Conservation (phyloP, 2,113 vertebrate genomes). For the Xiphorhynchus elegans region DNA sequence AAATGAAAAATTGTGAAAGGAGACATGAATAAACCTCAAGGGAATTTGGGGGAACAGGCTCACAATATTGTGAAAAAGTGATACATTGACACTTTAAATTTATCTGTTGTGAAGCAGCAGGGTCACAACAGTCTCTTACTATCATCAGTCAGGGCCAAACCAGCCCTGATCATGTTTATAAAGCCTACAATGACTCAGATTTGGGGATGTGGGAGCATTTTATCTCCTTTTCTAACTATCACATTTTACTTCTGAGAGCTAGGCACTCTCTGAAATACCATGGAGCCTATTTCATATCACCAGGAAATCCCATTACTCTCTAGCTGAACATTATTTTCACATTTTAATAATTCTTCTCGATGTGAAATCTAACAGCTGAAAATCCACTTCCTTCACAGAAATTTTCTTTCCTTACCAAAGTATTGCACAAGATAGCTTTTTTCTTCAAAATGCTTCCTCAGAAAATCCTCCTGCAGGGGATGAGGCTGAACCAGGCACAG, state of each 20-base stretch:
- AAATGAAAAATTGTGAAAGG: background rate
- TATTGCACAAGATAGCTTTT: background rate
- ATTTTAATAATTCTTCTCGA: background rate
- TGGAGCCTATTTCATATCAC: background rate
- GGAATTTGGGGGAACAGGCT: background rate
- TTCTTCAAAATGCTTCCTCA: background rate
- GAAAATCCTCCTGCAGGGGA: background rate
- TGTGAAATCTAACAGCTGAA: background rate
- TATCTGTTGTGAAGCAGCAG: background rate
- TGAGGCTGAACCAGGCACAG: background rate
- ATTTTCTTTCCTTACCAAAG: background rate
- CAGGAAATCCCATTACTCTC: background rate
- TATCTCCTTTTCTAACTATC: background rate
- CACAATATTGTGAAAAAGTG: background rate
- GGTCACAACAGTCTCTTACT: background rate
- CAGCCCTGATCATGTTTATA: background rate
- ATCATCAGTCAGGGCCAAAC: background rate
- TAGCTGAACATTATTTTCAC: background rate
- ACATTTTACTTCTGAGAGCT: background rate
- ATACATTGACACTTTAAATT: background rate
- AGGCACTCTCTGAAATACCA: background rate
- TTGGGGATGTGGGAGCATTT: background rate
- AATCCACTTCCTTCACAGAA: background rate
- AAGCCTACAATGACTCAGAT: background rate
- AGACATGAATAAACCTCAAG: background rate